phyloP scores from a whole-genome alignment of 2,113 vertebrate genomes.

The Lagopus muta region DNA sequence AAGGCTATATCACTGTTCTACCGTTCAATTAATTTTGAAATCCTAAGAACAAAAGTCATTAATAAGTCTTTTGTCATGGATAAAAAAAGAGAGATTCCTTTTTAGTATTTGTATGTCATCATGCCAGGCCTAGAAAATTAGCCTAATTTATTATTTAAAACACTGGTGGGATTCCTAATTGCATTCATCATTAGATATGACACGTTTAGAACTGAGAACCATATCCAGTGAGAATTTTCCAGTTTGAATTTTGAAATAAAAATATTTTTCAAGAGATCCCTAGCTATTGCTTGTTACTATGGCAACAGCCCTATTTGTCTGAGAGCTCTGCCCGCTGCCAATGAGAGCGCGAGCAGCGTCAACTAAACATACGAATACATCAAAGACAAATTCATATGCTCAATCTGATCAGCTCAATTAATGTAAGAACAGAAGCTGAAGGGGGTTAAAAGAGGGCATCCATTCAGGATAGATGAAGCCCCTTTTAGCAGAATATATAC shows the following conservation, averaged over 20 bases:
- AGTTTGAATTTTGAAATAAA: constrained; percentile 93
- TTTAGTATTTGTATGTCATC: constrained; percentile 83
- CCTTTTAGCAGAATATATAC: constrained; percentile 86
- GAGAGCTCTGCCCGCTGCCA: constrained; percentile 85
- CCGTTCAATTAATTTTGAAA: constrained; percentile 79
- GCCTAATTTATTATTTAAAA: constrained; percentile 90
- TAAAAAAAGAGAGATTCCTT: constrained; percentile 78
- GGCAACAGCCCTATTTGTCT: constrained; percentile 96
- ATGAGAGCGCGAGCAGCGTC: constrained; percentile 85
- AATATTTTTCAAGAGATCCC: constrained; percentile 92
- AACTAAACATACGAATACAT: constrained; percentile 89
- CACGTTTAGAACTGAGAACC: constrained; percentile 84
- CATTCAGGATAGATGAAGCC: constrained; percentile 89
- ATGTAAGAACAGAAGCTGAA: constrained; percentile 93
- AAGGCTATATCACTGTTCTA: constrained; percentile 64
- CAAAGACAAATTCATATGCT: constrained; percentile 91
- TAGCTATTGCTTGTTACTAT: constrained; percentile 93
- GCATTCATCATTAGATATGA: constrained; percentile 89
- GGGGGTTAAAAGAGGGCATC: constrained; percentile 94
- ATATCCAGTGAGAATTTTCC: constrained; percentile 86
- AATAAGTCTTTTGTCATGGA: constrained; percentile 83
- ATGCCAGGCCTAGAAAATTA: constrained; percentile 84
- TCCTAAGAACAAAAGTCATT: constrained; percentile 82
- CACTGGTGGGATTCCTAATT: constrained; percentile 89
- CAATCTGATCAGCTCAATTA: constrained; percentile 97